Percentiles rank a stretch among this genome's conserved stretches.
These are phyloP conservation scores for Cyrtonyx montezumae DNA, from an alignment of 2,113 vertebrate genomes.

Conservation along the genomic window DNA sequence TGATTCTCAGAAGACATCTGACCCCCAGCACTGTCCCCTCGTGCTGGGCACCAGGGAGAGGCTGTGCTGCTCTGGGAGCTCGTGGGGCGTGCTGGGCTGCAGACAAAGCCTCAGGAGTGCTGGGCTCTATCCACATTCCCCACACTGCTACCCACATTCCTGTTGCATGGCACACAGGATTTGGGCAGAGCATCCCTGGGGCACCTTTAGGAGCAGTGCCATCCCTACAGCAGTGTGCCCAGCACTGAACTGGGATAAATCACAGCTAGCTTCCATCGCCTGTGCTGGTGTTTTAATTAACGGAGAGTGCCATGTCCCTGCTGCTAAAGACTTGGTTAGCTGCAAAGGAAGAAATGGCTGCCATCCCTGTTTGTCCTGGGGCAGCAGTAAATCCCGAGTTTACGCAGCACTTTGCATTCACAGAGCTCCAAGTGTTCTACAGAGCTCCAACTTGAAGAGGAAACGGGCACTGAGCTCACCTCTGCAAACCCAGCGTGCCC, in stretches of 20 bases:
- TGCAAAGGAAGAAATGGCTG: neutral
- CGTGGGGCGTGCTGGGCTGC: neutral
- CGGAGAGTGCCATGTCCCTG: neutral
- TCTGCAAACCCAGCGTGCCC: neutral
- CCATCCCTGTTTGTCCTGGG: accelerated
- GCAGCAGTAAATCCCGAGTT: neutral
- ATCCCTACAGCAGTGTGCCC: neutral
- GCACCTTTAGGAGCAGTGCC: neutral
- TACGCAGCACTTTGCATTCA: neutral
- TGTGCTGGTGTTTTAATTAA: neutral
- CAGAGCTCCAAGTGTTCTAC: neutral
- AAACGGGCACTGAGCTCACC: neutral
- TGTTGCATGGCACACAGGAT: neutral
- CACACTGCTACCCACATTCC: neutral
- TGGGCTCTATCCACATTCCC: neutral
- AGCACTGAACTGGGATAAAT: neutral
- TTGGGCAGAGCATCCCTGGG: conserved; percentile 17
- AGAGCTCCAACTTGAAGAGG: neutral
- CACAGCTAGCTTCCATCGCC: neutral
- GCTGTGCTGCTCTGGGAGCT: accelerated
- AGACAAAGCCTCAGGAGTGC: neutral
- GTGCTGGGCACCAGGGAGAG: neutral
- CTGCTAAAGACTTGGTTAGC: neutral
- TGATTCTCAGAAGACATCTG: neutral
- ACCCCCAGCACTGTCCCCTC: neutral